Percentiles rank a stretch among this genome's conserved stretches.
phyloP scores from a whole-genome alignment of 2,888 invertebrate genomes.

The Galerucella calmariensis region DNA sequence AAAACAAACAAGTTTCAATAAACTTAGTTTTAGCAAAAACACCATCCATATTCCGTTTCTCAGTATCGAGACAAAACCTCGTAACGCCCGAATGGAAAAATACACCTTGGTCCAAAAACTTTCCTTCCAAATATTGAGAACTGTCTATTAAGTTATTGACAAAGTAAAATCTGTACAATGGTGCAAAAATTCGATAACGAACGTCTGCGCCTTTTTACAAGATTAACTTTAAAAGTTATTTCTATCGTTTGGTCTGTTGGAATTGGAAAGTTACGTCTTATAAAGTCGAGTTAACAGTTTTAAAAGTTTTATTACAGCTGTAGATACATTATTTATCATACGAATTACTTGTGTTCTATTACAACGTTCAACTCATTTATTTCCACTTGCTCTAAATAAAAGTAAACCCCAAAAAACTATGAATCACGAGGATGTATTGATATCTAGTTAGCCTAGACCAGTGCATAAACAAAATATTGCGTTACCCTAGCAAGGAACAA shows the following conservation, averaged over 20 bases:
- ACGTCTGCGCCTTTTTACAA: conserved; percentile 39
- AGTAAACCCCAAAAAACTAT: no score
- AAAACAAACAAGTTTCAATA: not conserved
- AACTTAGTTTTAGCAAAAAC: not conserved
- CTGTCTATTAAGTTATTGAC: conserved; percentile 21
- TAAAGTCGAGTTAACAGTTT: not conserved
- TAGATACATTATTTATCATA: not conserved
- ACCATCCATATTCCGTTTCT: not conserved
- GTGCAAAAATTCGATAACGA: conserved; percentile 23
- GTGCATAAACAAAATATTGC: no score
- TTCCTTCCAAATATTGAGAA: conserved; percentile 7
- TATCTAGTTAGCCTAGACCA: no score
- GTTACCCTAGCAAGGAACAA: no score
- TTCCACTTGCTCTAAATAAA: no score
- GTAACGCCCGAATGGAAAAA: not conserved
- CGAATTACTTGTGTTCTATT: no score
- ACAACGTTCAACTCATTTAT: no score
- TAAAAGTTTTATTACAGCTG: not conserved
- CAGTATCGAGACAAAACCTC: not conserved
- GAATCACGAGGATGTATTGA: no score
- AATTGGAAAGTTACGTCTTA: not conserved
- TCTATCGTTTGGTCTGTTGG: conserved; percentile 37
- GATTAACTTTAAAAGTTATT: conserved; percentile 46
- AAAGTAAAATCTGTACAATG: conserved; percentile 30
- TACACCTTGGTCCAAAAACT: not conserved